phyloP scores from a whole-genome alignment of 2,113 vertebrate genomes.

The Bos taurus region ARS-UCD2.0 NC_037328.1:85641001-85641500 shows the following conservation, averaged over 20 bases:
- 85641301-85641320: too few relatives aligned
- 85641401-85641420: neutral
- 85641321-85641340: too few relatives aligned
- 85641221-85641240: neutral
- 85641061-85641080: neutral
- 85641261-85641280: neutral
- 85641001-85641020: neutral
- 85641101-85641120: neutral
- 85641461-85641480: neutral
- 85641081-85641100: neutral
- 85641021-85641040: neutral
- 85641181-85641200: neutral
- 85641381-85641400: neutral
- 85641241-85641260: neutral
- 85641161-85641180: neutral
- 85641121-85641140: neutral
- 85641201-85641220: neutral
- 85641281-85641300: too few relatives aligned
- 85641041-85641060: neutral
- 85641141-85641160: neutral
- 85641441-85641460: neutral
- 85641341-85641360: neutral
- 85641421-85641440: neutral
- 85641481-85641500: neutral
- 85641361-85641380: neutral